phyloP scores from a whole-genome alignment of 2,797 vertebrate species.

The Spea hammondii region DNA sequence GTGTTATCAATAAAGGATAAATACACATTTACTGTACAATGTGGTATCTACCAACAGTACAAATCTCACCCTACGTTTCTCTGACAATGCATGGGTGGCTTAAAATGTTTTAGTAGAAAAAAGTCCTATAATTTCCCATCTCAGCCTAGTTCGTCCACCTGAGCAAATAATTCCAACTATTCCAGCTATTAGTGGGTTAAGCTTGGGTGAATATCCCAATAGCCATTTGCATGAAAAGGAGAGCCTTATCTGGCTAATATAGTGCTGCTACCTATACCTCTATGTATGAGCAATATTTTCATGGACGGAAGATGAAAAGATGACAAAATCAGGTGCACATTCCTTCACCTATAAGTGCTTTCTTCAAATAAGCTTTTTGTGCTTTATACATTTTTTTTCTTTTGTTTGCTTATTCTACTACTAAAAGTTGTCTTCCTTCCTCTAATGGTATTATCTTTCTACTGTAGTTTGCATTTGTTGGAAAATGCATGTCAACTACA shows the following conservation, averaged over 20 bases:
- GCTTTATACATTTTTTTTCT: conserved; percentile 69
- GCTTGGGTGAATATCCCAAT: conserved; percentile 3
- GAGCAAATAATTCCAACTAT: conserved; percentile 57
- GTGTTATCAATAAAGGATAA: not conserved
- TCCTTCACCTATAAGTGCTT: conserved; percentile 66
- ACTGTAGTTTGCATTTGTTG: conserved; percentile 37
- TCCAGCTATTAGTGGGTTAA: conserved; percentile 19
- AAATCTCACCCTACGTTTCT: conserved; percentile 6
- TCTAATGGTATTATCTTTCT: conserved; percentile 21
- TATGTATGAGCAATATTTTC: conserved; percentile 28
- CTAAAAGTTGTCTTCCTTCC: conserved; percentile 26
- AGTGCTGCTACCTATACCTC: conserved; percentile 52
- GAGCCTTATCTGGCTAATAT: conserved; percentile 38
- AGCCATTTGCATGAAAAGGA: conserved; percentile 36
- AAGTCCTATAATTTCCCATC: conserved; percentile 30
- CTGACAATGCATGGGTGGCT: conserved; percentile 7
- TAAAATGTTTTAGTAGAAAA: conserved; percentile 24
- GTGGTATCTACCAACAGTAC: not conserved
- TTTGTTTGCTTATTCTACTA: conserved; percentile 58
- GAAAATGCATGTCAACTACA: conserved; percentile 45
- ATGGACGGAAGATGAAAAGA: conserved; percentile 51
- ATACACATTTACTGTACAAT: not conserved
- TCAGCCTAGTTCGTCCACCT: conserved; percentile 59
- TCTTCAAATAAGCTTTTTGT: conserved; percentile 72
- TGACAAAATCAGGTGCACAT: conserved; percentile 54